Percentiles rank a stretch among this genome's conserved stretches.
These are phyloP conservation scores for Amblyraja radiata DNA, from an alignment of 2,797 vertebrate genomes.

Conservation along the genomic window DNA sequence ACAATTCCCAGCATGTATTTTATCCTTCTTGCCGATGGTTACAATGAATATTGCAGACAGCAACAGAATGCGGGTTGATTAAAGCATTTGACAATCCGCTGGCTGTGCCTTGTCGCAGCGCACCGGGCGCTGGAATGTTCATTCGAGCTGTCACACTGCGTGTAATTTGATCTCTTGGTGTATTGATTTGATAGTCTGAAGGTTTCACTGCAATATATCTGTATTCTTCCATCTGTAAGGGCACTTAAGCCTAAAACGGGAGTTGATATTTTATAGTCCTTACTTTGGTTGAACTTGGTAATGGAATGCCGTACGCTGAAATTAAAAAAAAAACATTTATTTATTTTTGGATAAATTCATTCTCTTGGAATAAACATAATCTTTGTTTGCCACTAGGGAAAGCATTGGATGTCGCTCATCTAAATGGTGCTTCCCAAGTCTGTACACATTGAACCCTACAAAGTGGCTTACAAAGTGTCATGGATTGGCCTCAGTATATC, in stretches of 20 bases:
- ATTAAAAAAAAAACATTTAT: neutral
- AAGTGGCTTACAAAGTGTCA: neutral
- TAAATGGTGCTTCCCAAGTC: neutral
- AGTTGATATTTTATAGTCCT: constrained; percentile 14
- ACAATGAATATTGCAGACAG: neutral
- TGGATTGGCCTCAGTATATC: accelerated
- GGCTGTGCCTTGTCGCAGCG: neutral
- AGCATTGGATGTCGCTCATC: neutral
- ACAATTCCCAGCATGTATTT: neutral
- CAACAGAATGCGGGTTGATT: constrained; percentile 8
- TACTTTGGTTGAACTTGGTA: neutral
- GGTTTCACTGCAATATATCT: constrained; percentile 9
- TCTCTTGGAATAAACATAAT: neutral
- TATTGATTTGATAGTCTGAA: constrained; percentile 33
- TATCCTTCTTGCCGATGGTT: neutral
- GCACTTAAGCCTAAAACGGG: neutral
- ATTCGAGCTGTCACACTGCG: neutral
- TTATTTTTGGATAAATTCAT: neutral
- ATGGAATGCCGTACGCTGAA: neutral
- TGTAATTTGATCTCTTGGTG: constrained; percentile 21
- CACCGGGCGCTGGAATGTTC: neutral
- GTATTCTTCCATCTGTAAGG: neutral
- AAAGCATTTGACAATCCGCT: neutral
- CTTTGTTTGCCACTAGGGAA: neutral
- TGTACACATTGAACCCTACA: neutral